These are phyloP conservation scores for Oncopeltus fasciatus DNA, from an alignment of 1,140 invertebrate genomes.

Conservation along the genomic window DNA sequence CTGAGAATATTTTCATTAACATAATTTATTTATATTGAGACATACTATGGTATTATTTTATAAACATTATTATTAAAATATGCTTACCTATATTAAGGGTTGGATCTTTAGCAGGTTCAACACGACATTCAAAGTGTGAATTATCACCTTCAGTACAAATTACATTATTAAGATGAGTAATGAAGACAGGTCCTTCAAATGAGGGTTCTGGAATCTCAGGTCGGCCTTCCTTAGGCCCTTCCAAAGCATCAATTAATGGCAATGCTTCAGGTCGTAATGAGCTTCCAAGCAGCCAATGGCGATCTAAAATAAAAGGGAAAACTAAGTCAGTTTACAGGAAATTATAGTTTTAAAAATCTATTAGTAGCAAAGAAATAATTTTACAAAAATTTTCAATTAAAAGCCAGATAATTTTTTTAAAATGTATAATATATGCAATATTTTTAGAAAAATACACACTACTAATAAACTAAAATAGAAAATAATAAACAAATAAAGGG, in stretches of 20 bases:
- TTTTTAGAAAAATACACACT: too few species aligned
- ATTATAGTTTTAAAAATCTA: too few species aligned
- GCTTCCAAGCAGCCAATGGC: conserved; percentile 72
- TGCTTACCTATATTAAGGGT: conserved; percentile 61
- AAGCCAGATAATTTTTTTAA: too few species aligned
- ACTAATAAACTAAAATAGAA: too few species aligned
- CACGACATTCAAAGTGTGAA: conserved; percentile 86
- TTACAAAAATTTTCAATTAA: too few species aligned
- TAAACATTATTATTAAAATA: too few species aligned
- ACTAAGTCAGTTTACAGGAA: neutral
- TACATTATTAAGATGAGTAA: conserved; percentile 79
- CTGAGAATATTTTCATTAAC: too few species aligned
- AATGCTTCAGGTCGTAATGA: conserved; percentile 82
- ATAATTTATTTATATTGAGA: too few species aligned
- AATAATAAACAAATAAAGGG: too few species aligned
- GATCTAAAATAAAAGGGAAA: conserved; percentile 34
- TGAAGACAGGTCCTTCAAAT: conserved; percentile 77
- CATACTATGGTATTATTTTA: too few species aligned
- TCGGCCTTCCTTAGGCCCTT: conserved; percentile 51
- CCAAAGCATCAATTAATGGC: conserved; percentile 69
- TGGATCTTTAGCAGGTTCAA: conserved; percentile 87
- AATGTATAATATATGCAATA: too few species aligned
- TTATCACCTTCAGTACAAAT: conserved; percentile 78
- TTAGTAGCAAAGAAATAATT: too few species aligned
- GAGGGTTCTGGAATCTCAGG: conserved; percentile 53